phyloP scores from a whole-genome alignment of 2,113 vertebrate genomes.

The Catharus fuscescens region DNA sequence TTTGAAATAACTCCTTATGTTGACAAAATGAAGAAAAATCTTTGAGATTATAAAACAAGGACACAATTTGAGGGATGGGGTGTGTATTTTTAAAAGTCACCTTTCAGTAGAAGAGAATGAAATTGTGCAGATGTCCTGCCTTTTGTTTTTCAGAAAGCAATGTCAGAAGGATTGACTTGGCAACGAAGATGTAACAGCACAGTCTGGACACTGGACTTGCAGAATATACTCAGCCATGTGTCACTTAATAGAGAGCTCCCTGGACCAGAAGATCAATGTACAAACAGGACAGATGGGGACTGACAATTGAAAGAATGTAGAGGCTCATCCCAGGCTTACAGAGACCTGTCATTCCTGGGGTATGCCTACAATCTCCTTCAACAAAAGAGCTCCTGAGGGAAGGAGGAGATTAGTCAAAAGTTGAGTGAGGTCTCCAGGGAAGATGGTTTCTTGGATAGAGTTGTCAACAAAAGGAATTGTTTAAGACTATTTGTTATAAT shows the following conservation, averaged over 20 bases:
- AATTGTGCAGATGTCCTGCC: slow-evolving; percentile 31
- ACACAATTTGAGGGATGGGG: background rate
- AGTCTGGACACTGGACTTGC: slow-evolving; percentile 20
- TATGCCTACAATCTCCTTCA: slow-evolving; percentile 58
- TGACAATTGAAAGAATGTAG: slow-evolving; percentile 62
- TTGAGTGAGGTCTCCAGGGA: slow-evolving; percentile 70
- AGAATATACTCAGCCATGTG: slow-evolving; percentile 33
- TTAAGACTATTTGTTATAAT: slow-evolving; percentile 68
- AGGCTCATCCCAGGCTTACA: slow-evolving; percentile 52
- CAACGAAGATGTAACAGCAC: slow-evolving; percentile 5
- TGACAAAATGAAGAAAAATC: background rate
- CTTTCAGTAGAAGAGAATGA: background rate
- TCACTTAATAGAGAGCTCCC: slow-evolving; percentile 59
- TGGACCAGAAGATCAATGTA: slow-evolving; percentile 54
- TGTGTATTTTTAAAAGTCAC: background rate
- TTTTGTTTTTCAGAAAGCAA: slow-evolving; percentile 50
- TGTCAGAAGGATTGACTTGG: slow-evolving; percentile 55
- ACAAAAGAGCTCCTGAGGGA: slow-evolving; percentile 71
- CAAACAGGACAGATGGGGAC: slow-evolving; percentile 60
- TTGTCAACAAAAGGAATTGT: slow-evolving; percentile 73
- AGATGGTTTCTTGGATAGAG: slow-evolving; percentile 74
- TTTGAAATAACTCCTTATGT: background rate
- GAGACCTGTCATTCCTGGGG: slow-evolving; percentile 55
- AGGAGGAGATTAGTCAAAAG: slow-evolving; percentile 70
- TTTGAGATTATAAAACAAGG: background rate